Evolutionary conservation across 2,888 invertebrate species (phyloP).

Genomic region (Tetheella fluctuosa): DNA sequence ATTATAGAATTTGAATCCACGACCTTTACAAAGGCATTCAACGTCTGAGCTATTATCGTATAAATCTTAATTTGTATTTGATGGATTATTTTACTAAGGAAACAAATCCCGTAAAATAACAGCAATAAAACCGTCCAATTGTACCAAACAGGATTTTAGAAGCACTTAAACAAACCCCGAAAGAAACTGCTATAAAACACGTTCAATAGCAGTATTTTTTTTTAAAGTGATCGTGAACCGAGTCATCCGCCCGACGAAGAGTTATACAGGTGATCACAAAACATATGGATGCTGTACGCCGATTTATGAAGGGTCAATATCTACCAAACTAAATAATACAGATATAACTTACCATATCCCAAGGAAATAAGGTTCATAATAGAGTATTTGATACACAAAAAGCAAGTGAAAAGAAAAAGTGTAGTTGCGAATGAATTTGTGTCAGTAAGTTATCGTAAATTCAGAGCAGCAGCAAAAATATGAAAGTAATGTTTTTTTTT

Average conservation of each 20-base stretch:
- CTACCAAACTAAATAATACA: constrained; percentile 20
- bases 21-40: too few relatives aligned
- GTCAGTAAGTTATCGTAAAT: constrained; percentile 32
- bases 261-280: constrained; percentile 61
- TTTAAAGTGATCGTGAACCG: constrained; percentile 39
- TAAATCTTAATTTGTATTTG: too few relatives aligned
- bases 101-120: too few relatives aligned
- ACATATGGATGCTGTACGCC: constrained; percentile 57
- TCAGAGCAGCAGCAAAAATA: not conserved
- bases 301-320: constrained; percentile 64
- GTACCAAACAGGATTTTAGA: constrained; percentile 8
- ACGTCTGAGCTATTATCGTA: too few relatives aligned
- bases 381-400: not conserved
- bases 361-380: constrained; percentile 18
- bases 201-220: constrained; percentile 35
- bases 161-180: constrained; percentile 19
- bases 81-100: too few relatives aligned
- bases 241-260: constrained; percentile 53
- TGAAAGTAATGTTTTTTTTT: not conserved
- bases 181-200: constrained; percentile 31
- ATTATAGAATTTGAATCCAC: too few relatives aligned
- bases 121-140: constrained; percentile 12
- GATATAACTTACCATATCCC: constrained; percentile 13
- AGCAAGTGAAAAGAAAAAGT: constrained; percentile 34
- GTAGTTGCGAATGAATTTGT: constrained; percentile 40